Evolutionary conservation across 2,888 invertebrate genomes (phyloP), one percentile per base, ranked within the genome.

Genomic region (Troides aeacus): DNA sequence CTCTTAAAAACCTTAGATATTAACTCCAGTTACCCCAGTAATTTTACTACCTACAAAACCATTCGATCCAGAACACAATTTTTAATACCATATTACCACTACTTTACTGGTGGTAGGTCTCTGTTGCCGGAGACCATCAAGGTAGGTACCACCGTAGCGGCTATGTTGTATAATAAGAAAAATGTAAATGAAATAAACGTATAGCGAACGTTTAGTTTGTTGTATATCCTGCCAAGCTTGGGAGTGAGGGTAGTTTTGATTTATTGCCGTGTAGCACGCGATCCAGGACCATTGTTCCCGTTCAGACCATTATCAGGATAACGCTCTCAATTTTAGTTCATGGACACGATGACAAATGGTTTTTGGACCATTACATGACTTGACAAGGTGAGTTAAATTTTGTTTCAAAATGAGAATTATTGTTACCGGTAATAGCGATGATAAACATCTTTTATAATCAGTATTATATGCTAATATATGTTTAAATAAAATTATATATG

Each of bases 251-350:
- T 23, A 62, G 36, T 50, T 62, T 46, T 69, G 69, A 69, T 69
- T 69, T 65, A 69, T 69, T 62, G 62, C 18, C 0, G 8, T 50
- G 17, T 15, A 58, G 50, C 65, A 69, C 62, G 65, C 65, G 57
- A 66, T 66, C 8, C 50, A 24, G 65, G 57, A 65, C 39, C 62
- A 36, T 30, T 23, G 57, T 64, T 23, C n/a, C 24, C 30, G 62
- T 57, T 62, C n/a, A 24, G 50, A 24, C 36, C 61, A 18, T 62
- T 62, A 36, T 56, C 36, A 23, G 59, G 66, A 64, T 68, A 67
- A 62, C 39, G 56, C 58, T 68, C 23, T 59, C n/a, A 8, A 39
- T 60, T 68, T 53, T 24, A 23, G 60, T 60, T 53, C 53, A 68
- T 6, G 36, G 23, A 64, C 36, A 6, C 39, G n/a, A 6, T 53